Evolutionary conservation across 2,888 invertebrate genomes (phyloP).

Genomic region (Morpho deidamia): DNA sequence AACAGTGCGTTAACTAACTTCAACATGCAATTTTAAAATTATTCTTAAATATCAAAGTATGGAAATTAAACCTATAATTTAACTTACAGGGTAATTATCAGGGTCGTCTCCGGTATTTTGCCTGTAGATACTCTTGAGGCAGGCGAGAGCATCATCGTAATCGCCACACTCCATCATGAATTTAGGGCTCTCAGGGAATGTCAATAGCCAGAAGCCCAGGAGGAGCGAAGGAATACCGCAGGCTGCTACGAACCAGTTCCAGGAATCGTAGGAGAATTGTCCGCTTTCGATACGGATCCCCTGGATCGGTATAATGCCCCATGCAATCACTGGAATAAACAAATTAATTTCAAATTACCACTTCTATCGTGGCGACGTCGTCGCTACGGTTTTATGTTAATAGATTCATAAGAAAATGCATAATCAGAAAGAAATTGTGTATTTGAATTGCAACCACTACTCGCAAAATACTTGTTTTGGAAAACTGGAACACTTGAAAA

Average conservation of each 20-base stretch:
- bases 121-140: conserved; percentile 83
- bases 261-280: conserved; percentile 84
- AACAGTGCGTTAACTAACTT: too few species aligned
- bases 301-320: conserved; percentile 86
- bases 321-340: conserved; percentile 81
- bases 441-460: too few species aligned
- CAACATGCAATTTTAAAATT: too few species aligned
- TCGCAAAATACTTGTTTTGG: too few species aligned
- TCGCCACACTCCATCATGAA: conserved; percentile 89
- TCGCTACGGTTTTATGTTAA: too few species aligned
- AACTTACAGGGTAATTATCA: conserved; percentile 84
- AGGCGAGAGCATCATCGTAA: conserved; percentile 84
- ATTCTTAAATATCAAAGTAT: too few species aligned
- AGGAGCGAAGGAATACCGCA: conserved; percentile 85
- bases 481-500: too few species aligned
- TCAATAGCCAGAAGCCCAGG: conserved; percentile 83
- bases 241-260: conserved; percentile 89
- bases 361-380: too few species aligned
- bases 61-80: too few species aligned
- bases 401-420: too few species aligned
- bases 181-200: conserved; percentile 90
- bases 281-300: conserved; percentile 78
- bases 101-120: conserved; percentile 85
- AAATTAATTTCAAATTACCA: background rate
- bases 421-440: too few species aligned